These are phyloP conservation scores for Crotalus horridus DNA, from an alignment of 2,113 vertebrate species.

Conservation along the genomic window DNA sequence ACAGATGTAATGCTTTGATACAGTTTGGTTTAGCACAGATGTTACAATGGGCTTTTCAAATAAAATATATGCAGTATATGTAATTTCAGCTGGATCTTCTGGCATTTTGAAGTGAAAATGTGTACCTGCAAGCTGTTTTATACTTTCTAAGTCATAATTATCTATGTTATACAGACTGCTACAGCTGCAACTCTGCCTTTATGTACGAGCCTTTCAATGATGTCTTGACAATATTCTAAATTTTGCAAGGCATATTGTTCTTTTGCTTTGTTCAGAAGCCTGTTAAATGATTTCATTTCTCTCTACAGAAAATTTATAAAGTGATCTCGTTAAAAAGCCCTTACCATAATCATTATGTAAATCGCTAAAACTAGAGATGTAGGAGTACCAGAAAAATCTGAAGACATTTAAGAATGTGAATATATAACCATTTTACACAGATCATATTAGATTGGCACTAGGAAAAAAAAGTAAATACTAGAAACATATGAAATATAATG, in stretches of 20 bases:
- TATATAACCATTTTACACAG: slow-evolving; percentile 45
- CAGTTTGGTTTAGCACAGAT: slow-evolving; percentile 74
- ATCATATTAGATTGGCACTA: slow-evolving; percentile 17
- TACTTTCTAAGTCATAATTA: slow-evolving; percentile 74
- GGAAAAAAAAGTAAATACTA: slow-evolving; percentile 47
- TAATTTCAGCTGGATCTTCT: slow-evolving; percentile 74
- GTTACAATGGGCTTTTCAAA: slow-evolving; percentile 70
- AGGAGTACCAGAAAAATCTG: slow-evolving; percentile 47
- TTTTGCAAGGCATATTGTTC: slow-evolving; percentile 61
- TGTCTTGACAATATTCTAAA: slow-evolving; percentile 62
- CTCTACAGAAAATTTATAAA: slow-evolving; percentile 61
- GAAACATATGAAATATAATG: slow-evolving; percentile 39
- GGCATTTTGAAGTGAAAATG: slow-evolving; percentile 75
- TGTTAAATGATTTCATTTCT: slow-evolving; percentile 66
- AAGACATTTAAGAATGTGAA: slow-evolving; percentile 54
- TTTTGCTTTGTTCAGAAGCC: slow-evolving; percentile 58
- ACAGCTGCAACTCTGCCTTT: slow-evolving; percentile 66
- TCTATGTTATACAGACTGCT: slow-evolving; percentile 75
- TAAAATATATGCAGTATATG: slow-evolving; percentile 75
- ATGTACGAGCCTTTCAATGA: slow-evolving; percentile 66
- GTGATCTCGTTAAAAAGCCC: slow-evolving; percentile 55
- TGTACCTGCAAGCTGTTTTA: slow-evolving; percentile 82
- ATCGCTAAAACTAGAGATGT: slow-evolving; percentile 43
- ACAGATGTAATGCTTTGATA: slow-evolving; percentile 76
- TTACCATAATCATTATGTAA: slow-evolving; percentile 45